Conservation (phyloP, 2,888 invertebrate species). For the Leucania comma region DNA sequence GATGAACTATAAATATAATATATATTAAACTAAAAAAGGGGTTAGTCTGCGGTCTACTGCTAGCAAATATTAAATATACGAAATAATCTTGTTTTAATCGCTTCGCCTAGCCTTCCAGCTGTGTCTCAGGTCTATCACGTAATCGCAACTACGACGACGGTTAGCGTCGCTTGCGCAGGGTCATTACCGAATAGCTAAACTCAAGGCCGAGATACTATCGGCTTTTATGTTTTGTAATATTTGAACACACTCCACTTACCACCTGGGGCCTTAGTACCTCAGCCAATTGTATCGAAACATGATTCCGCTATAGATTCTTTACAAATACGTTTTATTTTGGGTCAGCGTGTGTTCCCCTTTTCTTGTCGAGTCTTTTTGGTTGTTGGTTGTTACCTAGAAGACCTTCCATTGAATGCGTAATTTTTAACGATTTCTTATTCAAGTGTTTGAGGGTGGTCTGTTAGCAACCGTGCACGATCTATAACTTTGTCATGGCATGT, state of each 20-base stretch:
- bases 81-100: conserved; percentile 16
- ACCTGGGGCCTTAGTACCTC: conserved; percentile 64
- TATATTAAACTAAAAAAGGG: too few species aligned
- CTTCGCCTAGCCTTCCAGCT: conserved; percentile 40
- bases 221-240: conserved; percentile 68
- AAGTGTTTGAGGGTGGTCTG: conserved; percentile 7
- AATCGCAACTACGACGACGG: conserved; percentile 73
- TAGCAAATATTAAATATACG: too few species aligned
- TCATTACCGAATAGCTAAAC: conserved; percentile 80
- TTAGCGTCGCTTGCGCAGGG: conserved; percentile 78
- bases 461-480: neutral
- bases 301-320: conserved; percentile 50
- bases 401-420: conserved; percentile 18
- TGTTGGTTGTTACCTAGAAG: conserved; percentile 10
- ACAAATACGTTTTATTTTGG: conserved; percentile 35
- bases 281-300: conserved; percentile 53
- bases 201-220: conserved; percentile 81
- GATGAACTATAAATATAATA: too few species aligned
- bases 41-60: too few species aligned
- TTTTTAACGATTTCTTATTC: conserved; percentile 13
- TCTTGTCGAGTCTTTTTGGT: conserved; percentile 16
- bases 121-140: conserved; percentile 60
- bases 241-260: conserved; percentile 64
- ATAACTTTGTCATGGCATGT: neutral
- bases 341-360: conserved; percentile 41